These are phyloP conservation scores for Antrozous pallidus DNA, from an alignment of 2,797 vertebrate genomes.

Conservation along the genomic window DNA sequence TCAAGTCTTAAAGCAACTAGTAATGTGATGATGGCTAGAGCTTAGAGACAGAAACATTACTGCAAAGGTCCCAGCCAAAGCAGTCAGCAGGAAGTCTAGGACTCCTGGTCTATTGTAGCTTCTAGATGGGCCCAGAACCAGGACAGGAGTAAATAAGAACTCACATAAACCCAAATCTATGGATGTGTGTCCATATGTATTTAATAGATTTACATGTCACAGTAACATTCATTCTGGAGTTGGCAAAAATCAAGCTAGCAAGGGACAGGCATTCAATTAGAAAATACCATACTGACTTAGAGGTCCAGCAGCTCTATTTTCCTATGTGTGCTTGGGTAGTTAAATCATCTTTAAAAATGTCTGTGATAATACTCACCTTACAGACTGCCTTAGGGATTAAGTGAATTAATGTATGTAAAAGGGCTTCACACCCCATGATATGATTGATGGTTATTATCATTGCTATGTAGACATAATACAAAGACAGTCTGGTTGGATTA, in stretches of 20 bases:
- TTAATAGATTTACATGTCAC: neutral
- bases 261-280: neutral
- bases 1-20: neutral
- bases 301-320: neutral
- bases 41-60: neutral
- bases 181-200: neutral
- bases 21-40: neutral
- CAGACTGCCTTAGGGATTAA: neutral
- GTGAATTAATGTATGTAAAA: neutral
- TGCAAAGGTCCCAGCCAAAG: neutral
- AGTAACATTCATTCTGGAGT: neutral
- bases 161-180: neutral
- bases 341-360: neutral
- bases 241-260: neutral
- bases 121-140: neutral
- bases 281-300: neutral
- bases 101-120: neutral
- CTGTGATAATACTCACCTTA: neutral
- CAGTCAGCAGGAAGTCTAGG: neutral
- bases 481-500: neutral
- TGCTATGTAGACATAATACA: neutral
- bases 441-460: neutral
- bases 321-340: neutral
- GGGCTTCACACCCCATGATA: neutral
- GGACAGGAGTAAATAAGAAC: neutral